Evolutionary conservation across 1,140 invertebrate genomes (phyloP).

Genomic region (Caerostris darwini): DNA sequence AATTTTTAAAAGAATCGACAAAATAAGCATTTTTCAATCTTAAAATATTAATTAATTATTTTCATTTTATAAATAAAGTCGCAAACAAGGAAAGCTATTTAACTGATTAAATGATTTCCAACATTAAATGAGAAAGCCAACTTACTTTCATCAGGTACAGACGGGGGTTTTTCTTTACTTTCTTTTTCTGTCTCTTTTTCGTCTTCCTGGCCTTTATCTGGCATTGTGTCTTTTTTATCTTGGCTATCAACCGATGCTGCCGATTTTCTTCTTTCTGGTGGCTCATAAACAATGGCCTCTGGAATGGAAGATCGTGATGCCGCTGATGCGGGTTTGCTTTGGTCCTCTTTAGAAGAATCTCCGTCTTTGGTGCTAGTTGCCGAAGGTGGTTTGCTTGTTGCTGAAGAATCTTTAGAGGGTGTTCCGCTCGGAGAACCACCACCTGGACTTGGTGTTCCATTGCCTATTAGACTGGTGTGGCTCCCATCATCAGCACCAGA

Average conservation of each 20-base stretch:
- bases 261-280: constrained; percentile 62
- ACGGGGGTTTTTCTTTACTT: not conserved
- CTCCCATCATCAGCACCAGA: not conserved
- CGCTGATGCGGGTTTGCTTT: constrained; percentile 59
- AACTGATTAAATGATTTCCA: no score
- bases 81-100: no score
- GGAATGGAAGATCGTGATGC: constrained; percentile 70
- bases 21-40: no score
- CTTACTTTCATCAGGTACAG: not conserved
- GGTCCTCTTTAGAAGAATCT: constrained; percentile 2
- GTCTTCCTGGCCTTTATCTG: not conserved
- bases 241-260: constrained; percentile 24
- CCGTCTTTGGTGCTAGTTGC: not conserved
- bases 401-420: constrained; percentile 24
- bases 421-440: not conserved
- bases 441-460: constrained; percentile 3
- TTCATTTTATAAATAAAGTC: no score
- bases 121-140: no score
- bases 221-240: constrained; percentile 27
- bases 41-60: no score
- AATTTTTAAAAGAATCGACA: no score
- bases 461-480: not conserved
- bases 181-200: constrained; percentile 7
- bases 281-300: constrained; percentile 64
- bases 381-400: constrained; percentile 49